Base-by-base conservation (phyloP, 2,797 vertebrate genomes). In the Leuciscus waleckii region DNA sequence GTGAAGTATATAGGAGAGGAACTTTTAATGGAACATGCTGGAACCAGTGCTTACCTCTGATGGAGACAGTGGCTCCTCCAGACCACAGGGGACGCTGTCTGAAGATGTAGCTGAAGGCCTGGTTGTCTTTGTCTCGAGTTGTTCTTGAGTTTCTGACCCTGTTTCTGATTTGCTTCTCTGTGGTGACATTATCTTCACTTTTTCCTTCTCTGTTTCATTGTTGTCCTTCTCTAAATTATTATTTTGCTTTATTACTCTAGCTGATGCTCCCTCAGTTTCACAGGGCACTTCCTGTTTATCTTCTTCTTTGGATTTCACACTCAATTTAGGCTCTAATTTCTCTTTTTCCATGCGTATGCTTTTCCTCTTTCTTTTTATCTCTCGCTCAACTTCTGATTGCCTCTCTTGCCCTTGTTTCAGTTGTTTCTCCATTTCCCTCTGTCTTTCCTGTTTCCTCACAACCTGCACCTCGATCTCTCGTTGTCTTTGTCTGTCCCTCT, bases 1-100 rank as follows among this genome's bases (percentile, higher is more conserved):
- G 32, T 19, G 32, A 46, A 19, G 17, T 4, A 61, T 39, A 17
- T n/a, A 69, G 17, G 41, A 58, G 32, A 54, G 23, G 41, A 46
- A 16, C 13, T 58, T 17, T 69, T 65, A 35, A 10, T 43, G 32
- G 49, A 56, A 54, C 54, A 56, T 35, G 21, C n/a, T 23, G 2
- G 35, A 67, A 6, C 29, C 26, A 39, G 61, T 75, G n/a, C 90
- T 91, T 88, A 95, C 94, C 92, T 95, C 94, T 88, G 93, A 94
- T 83, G 92, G 92, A 85, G 93, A 92, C 73, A 91, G 91, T 91
- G 61, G 90, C 88, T 92, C 93, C 90, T 95, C 93, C 91, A 92
- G 92, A 89, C 91, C 87, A 80, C 90, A 92, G 26, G 93, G 91
- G 54, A 93, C 85, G 82, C 92, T 67, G 63, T 92, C 93, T 89